Evolutionary conservation across 2,113 vertebrate species (phyloP).

Genomic region (Sula dactylatra): DNA sequence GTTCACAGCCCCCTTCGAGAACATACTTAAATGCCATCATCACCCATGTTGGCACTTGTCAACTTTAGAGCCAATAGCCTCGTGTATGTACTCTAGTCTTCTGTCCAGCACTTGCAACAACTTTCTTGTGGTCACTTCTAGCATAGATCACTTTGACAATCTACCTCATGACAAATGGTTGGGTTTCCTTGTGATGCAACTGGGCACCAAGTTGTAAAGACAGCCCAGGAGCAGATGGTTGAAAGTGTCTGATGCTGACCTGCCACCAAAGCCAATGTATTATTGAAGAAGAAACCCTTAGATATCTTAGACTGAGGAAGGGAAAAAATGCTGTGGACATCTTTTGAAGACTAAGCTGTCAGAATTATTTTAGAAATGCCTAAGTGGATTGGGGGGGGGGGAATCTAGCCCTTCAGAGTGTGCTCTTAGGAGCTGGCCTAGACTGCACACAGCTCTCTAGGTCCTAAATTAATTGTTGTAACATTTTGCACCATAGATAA

Average conservation of each 20-base stretch:
- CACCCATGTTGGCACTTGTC: background rate
- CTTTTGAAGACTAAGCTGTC: background rate
- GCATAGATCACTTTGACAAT: background rate
- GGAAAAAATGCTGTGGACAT: background rate
- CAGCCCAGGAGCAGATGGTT: background rate
- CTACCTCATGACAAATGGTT: background rate
- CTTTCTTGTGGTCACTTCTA: background rate
- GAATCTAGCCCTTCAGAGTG: background rate
- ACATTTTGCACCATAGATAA: background rate
- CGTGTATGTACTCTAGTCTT: background rate
- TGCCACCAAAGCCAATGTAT: background rate
- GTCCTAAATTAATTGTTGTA: background rate
- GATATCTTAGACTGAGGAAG: background rate
- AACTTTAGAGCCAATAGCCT: background rate
- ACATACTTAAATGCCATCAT: fast-evolving
- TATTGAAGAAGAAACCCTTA: background rate
- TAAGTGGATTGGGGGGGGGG: background rate
- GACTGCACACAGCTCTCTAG: background rate
- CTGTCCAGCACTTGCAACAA: background rate
- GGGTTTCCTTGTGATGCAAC: background rate
- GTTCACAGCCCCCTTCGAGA: background rate
- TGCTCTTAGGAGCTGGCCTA: background rate
- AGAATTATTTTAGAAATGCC: background rate
- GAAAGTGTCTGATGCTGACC: background rate
- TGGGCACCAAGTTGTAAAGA: background rate